These are phyloP conservation scores for Hoplias malabaricus DNA, from an alignment of 2,113 vertebrate genomes.

Conservation along the genomic window DNA sequence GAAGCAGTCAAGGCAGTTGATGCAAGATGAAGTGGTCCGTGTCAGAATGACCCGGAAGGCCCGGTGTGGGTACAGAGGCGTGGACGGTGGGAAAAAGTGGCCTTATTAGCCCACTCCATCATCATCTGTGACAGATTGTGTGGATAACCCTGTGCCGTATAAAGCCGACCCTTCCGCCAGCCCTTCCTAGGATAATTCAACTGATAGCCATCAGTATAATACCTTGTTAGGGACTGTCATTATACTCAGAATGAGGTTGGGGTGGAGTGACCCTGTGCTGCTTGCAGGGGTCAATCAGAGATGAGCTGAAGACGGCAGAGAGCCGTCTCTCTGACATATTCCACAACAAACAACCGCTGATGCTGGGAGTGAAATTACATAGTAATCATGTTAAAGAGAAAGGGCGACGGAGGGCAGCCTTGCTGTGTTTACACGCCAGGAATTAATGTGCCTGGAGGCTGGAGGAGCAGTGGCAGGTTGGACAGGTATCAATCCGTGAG, in stretches of 20 bases:
- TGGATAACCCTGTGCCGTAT: conserved; percentile 66
- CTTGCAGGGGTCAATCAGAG: conserved; percentile 77
- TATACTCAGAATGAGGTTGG: conserved; percentile 54
- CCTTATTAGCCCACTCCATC: conserved; percentile 69
- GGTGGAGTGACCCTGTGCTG: conserved; percentile 57
- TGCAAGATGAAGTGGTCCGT: conserved; percentile 14
- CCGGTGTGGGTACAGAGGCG: conserved; percentile 23
- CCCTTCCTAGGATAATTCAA: conserved; percentile 71
- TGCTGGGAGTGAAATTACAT: conserved; percentile 23
- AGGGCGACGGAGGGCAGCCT: conserved; percentile 37
- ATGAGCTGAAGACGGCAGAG: conserved; percentile 60
- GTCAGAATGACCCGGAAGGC: conserved; percentile 45
- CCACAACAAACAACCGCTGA: background rate
- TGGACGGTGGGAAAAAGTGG: conserved; percentile 44
- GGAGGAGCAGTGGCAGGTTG: conserved; percentile 14
- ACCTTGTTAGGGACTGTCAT: conserved; percentile 70
- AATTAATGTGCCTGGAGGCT: conserved; percentile 41
- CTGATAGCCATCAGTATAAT: conserved; percentile 72
- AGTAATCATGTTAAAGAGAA: conserved; percentile 52
- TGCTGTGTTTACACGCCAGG: conserved; percentile 44
- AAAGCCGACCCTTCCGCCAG: conserved; percentile 65
- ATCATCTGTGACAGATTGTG: conserved; percentile 68
- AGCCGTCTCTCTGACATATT: conserved; percentile 57
- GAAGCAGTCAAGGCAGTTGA: conserved; percentile 21
- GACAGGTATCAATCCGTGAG: conserved; percentile 38